A percentile compares a stretch with the other conserved stretches of the same genome.
phyloP scores from a whole-genome alignment of 2,888 invertebrate genomes.

The Agrochola litura region DNA sequence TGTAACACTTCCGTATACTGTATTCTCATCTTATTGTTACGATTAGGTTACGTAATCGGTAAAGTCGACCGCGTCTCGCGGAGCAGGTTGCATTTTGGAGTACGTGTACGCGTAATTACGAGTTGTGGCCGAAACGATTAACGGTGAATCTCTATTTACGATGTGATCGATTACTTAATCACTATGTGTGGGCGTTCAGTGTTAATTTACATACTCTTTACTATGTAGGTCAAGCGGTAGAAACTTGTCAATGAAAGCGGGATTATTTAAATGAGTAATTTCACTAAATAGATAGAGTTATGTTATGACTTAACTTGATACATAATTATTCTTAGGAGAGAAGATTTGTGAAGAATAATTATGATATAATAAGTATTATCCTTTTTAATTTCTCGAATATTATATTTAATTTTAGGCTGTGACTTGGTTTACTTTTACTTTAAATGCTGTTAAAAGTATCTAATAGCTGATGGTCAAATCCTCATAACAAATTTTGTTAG shows the following conservation, averaged over 20 bases:
- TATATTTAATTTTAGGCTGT: neutral
- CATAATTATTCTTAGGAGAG: neutral
- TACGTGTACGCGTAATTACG: slow-evolving; percentile 38
- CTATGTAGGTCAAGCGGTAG: slow-evolving; percentile 42
- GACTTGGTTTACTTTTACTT: neutral
- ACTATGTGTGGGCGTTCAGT: slow-evolving; percentile 17
- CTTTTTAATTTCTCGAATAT: neutral
- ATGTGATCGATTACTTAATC: slow-evolving; percentile 54
- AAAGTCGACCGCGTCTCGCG: slow-evolving; percentile 68
- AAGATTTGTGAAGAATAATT: neutral
- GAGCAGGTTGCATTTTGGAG: slow-evolving; percentile 45
- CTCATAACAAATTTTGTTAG: neutral
- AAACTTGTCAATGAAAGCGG: slow-evolving; percentile 46
- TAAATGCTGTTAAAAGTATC: neutral
- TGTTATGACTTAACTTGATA: slow-evolving; percentile 18
- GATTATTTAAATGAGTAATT: slow-evolving; percentile 48
- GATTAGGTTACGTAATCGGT: slow-evolving; percentile 70
- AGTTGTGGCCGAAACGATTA: slow-evolving; percentile 50
- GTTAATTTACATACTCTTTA: slow-evolving; percentile 18
- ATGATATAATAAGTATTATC: too few species aligned
- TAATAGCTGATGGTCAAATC: neutral
- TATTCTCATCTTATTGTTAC: slow-evolving; percentile 73
- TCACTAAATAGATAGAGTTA: slow-evolving; percentile 29
- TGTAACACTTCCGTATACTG: slow-evolving; percentile 73
- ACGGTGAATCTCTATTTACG: slow-evolving; percentile 24